A percentile compares a stretch with the other conserved stretches of the same genome.
phyloP scores from a whole-genome alignment of 1,140 invertebrate species.

The Aleiodes sp. region DNA sequence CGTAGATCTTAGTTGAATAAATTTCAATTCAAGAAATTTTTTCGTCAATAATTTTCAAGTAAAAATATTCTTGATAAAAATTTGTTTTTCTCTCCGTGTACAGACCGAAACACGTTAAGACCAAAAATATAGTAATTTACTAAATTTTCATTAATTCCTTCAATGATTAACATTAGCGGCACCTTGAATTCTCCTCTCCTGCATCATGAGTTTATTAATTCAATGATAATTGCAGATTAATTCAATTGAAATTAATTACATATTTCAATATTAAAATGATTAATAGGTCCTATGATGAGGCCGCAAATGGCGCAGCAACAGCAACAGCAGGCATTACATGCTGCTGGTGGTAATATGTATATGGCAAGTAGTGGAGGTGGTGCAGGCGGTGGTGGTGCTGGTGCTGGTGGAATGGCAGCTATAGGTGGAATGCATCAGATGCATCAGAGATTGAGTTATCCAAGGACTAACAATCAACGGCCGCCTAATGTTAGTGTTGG shows the following conservation, averaged over 20 bases:
- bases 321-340: constrained; percentile 63
- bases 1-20: no score
- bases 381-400: constrained; percentile 41
- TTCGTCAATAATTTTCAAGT: no score
- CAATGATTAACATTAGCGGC: neutral
- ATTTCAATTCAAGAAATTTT: no score
- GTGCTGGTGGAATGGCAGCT: constrained; percentile 44
- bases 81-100: no score
- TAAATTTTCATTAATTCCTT: neutral
- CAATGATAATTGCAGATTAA: neutral
- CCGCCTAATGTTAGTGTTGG: constrained; percentile 69
- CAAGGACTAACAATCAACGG: constrained; percentile 65
- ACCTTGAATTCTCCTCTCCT: no score
- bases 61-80: no score
- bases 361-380: constrained; percentile 41
- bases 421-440: constrained; percentile 66
- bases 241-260: neutral
- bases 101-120: no score
- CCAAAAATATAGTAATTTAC: no score
- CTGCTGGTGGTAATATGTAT: constrained; percentile 62
- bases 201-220: neutral
- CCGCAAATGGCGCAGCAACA: constrained; percentile 68
- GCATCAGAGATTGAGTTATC: constrained; percentile 66
- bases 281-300: constrained; percentile 74
- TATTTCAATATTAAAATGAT: constrained; percentile 9